phyloP scores from a whole-genome alignment of 2,113 vertebrate genomes.

The Helogale parvula region DNA sequence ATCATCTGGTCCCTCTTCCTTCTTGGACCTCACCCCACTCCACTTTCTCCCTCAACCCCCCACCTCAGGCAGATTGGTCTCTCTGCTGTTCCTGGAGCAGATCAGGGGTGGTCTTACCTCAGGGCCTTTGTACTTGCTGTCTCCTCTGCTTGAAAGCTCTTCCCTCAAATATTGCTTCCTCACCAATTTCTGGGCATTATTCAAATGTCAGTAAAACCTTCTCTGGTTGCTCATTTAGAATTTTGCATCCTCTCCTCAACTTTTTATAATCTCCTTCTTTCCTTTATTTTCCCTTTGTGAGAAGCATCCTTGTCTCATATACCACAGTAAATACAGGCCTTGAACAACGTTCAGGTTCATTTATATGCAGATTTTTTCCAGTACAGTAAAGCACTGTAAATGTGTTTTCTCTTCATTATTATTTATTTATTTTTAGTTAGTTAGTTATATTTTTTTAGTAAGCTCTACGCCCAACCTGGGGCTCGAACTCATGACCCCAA shows the following conservation, averaged over 20 bases:
- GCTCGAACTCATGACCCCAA: background rate
- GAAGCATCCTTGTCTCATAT: background rate
- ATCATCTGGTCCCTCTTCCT: background rate
- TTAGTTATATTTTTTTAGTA: background rate
- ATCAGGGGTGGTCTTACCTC: background rate
- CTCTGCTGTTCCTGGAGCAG: background rate
- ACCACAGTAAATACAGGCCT: background rate
- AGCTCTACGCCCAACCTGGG: background rate
- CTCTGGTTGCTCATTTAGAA: background rate
- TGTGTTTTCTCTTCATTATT: background rate
- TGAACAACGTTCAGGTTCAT: background rate
- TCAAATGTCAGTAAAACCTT: background rate
- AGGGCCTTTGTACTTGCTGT: constrained; percentile 23
- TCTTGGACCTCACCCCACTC: background rate
- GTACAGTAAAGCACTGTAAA: background rate
- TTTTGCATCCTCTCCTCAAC: background rate
- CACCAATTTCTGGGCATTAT: background rate
- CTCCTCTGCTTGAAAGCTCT: background rate
- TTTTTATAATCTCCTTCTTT: background rate
- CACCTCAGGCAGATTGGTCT: background rate
- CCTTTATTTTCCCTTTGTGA: background rate
- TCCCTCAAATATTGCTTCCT: background rate
- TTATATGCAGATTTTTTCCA: background rate
- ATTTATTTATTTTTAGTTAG: background rate
- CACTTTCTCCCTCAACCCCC: background rate